Percentiles rank a stretch among this genome's conserved stretches.
Evolutionary conservation across 2,797 vertebrate species (phyloP).

Genomic region (Fistularia commersonii): DNA sequence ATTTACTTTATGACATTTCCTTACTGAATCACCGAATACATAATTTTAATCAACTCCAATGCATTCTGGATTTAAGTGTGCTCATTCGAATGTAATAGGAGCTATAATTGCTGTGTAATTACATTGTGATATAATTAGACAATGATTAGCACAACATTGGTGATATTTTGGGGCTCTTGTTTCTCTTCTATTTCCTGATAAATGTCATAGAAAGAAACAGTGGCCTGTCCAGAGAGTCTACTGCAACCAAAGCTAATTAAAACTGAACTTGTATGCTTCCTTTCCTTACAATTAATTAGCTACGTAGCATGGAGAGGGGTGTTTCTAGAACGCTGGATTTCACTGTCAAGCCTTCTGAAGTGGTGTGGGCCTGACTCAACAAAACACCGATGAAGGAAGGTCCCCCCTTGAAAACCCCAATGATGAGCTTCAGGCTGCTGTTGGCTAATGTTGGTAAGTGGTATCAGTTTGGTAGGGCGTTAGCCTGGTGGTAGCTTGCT

Average conservation of each 20-base stretch:
- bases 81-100: conserved; percentile 59
- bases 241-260: conserved; percentile 29
- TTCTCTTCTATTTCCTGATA: conserved; percentile 2
- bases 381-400: no score
- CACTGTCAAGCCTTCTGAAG: no score
- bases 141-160: conserved; percentile 57
- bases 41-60: conserved; percentile 71
- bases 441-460: no score
- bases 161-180: conserved; percentile 33
- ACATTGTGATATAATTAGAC: conserved; percentile 68
- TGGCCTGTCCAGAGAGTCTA: conserved; percentile 11
- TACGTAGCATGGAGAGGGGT: no score
- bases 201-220: conserved; percentile 19
- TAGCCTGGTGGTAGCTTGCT: no score
- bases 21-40: conserved; percentile 54
- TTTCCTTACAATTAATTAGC: conserved; percentile 18
- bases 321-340: no score
- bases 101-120: conserved; percentile 69
- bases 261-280: conserved; percentile 6
- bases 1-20: conserved; percentile 61
- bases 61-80: conserved; percentile 63
- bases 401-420: no score
- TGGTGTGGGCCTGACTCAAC: no score
- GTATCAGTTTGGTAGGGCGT: no score
- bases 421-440: no score